Conservation (phyloP, 2,797 vertebrate genomes). For the Valencia hispanica region DNA sequence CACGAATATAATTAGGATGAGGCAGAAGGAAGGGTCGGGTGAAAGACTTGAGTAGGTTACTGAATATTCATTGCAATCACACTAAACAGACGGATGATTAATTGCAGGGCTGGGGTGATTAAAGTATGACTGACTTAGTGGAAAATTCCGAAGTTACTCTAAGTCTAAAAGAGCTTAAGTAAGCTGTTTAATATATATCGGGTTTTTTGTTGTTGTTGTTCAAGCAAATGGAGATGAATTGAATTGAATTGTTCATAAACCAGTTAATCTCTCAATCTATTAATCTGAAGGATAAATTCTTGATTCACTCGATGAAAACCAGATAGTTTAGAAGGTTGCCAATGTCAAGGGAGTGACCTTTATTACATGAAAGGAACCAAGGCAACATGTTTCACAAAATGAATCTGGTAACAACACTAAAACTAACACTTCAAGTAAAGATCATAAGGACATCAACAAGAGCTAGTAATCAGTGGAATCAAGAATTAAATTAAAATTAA, state of each 20-base stretch:
- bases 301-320: no score
- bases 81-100: constrained; percentile 70
- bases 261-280: not conserved
- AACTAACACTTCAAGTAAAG: not conserved
- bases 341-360: not conserved
- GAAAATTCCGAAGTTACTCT: constrained; percentile 49
- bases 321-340: no score
- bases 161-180: constrained; percentile 52
- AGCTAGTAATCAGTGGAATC: not conserved
- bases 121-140: constrained; percentile 66
- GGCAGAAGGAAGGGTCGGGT: constrained; percentile 57
- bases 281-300: not conserved
- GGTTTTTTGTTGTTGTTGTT: constrained; percentile 19
- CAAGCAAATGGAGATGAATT: not conserved
- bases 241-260: not conserved
- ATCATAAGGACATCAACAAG: not conserved
- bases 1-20: constrained; percentile 68
- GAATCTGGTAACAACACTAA: not conserved
- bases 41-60: constrained; percentile 62
- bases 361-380: not conserved
- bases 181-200: constrained; percentile 52
- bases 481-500: not conserved
- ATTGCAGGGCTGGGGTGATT: constrained; percentile 65
- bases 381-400: not conserved
- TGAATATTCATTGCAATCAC: constrained; percentile 79